Conservation (phyloP, 2,888 invertebrate genomes). For the Zygothrica quintamaculata region DNA sequence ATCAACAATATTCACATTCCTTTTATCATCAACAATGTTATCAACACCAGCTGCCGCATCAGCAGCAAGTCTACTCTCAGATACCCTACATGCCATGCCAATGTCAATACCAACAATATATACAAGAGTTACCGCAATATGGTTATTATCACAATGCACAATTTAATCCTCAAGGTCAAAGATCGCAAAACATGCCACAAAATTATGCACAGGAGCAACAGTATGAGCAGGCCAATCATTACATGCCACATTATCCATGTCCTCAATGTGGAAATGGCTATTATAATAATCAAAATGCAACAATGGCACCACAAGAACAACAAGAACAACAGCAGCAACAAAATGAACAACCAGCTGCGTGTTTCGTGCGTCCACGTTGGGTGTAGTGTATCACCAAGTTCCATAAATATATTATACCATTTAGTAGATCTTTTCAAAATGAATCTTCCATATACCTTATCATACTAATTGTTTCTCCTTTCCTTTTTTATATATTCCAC, state of each 20-base stretch:
- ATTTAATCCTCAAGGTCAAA: slow-evolving; percentile 10
- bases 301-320: slow-evolving; percentile 2
- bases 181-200: slow-evolving; percentile 8
- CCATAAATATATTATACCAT: slow-evolving; percentile 5
- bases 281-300: too few relatives aligned
- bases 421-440: neutral
- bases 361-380: slow-evolving; percentile 53
- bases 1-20: too few relatives aligned
- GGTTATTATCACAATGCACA: slow-evolving; percentile 7
- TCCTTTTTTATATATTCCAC: slow-evolving; percentile 84
- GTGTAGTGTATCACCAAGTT: slow-evolving; percentile 69
- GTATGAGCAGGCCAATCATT: slow-evolving; percentile 2
- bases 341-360: slow-evolving; percentile 1
- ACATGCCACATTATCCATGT: slow-evolving; percentile 8
- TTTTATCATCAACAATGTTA: too few relatives aligned
- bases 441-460: neutral
- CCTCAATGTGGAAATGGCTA: neutral
- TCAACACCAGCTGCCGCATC: too few relatives aligned
- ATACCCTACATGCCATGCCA: slow-evolving; percentile 4
- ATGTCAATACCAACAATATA: slow-evolving; percentile 27
- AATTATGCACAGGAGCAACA: slow-evolving; percentile 20
- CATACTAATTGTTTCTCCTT: neutral
- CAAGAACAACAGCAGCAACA: slow-evolving; percentile 8
- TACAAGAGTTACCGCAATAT: slow-evolving; percentile 13
- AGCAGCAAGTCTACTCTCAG: neutral